phyloP scores from a whole-genome alignment of 2,888 invertebrate species.

The Periphyllus acericola region DNA sequence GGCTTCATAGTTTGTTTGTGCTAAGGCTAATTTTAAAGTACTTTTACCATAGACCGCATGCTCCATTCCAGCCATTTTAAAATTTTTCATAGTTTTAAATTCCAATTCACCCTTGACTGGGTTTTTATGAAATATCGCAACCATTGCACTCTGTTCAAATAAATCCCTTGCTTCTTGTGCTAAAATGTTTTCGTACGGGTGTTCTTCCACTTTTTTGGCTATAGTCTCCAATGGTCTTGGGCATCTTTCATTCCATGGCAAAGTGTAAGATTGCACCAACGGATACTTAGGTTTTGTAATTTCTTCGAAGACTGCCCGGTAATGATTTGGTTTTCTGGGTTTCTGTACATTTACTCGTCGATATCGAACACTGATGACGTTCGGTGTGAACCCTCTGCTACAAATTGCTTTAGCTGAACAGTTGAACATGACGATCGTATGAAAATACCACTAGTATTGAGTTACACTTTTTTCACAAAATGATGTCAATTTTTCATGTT shows the following conservation, averaged over 20 bases:
- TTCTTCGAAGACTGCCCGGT: conserved; percentile 74
- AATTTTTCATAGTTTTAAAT: conserved; percentile 52
- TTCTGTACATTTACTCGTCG: conserved; percentile 81
- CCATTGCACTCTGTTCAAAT: conserved; percentile 62
- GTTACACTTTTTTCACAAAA: background rate
- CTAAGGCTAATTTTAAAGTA: conserved; percentile 76
- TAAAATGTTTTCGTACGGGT: conserved; percentile 61
- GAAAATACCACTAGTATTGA: background rate
- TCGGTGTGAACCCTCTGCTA: conserved; percentile 55
- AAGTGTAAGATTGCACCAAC: conserved; percentile 67
- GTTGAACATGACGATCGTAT: conserved; percentile 31
- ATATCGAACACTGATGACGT: conserved; percentile 59
- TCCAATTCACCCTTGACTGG: conserved; percentile 48
- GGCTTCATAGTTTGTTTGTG: conserved; percentile 76
- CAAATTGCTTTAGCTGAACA: conserved; percentile 52
- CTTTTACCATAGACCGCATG: conserved; percentile 75
- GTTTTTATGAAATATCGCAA: conserved; percentile 57
- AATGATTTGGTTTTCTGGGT: conserved; percentile 78
- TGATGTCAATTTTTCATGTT: background rate
- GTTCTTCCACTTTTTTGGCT: conserved; percentile 29
- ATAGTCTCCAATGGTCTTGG: conserved; percentile 66
- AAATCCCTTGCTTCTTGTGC: conserved; percentile 56
- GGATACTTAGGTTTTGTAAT: conserved; percentile 74
- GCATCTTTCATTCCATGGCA: conserved; percentile 72
- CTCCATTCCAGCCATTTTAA: conserved; percentile 70